Evolutionary conservation across 2,797 vertebrate genomes (phyloP).

Genomic region (Lateolabrax maculatus): DNA sequence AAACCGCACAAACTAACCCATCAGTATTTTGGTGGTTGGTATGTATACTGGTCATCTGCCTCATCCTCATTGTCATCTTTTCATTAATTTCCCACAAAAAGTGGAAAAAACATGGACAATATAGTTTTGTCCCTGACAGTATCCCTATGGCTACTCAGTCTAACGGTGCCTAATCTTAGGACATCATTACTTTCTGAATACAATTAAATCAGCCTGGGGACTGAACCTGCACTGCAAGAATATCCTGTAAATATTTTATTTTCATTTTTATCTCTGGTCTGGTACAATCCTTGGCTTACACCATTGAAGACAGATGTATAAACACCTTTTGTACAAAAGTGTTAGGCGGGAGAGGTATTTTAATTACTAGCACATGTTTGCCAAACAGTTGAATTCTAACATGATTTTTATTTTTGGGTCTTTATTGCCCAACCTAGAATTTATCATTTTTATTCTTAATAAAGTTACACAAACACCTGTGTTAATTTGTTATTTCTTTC

Average conservation of each 20-base stretch:
- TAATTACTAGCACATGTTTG: not conserved
- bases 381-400: not conserved
- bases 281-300: not conserved
- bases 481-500: not conserved
- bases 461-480: not conserved
- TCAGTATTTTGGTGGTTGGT: no score
- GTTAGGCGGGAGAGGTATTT: no score
- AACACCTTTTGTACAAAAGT: not conserved
- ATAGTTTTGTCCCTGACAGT: slow-evolving; percentile 24
- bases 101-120: slow-evolving; percentile 48
- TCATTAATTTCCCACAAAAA: rapidly evolving
- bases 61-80: rapidly evolving
- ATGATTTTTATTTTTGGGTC: not conserved
- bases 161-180: not conserved
- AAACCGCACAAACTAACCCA: no score
- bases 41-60: rapidly evolving
- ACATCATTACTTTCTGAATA: not conserved
- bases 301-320: not conserved
- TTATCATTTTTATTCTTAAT: not conserved
- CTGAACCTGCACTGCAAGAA: no score
- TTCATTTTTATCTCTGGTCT: not conserved
- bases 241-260: slow-evolving; percentile 10
- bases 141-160: slow-evolving; percentile 21
- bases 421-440: not conserved
- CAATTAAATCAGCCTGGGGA: not conserved